phyloP scores from a whole-genome alignment of 2,797 vertebrate genomes.

The Emys orbicularis region DNA sequence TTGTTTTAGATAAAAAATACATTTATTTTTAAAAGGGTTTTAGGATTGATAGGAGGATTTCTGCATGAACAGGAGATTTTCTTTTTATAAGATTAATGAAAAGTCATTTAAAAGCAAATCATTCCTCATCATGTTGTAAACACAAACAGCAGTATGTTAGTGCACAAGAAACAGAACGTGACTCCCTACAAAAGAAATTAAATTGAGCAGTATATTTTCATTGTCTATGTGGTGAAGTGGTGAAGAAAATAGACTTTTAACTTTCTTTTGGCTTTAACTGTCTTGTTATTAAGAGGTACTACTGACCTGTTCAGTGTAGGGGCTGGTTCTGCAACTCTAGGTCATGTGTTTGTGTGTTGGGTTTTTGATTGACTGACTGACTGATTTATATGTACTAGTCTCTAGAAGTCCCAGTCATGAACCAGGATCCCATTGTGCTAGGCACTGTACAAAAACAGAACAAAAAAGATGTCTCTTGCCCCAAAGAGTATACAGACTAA shows the following conservation, averaged over 20 bases:
- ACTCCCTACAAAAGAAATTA: rapidly evolving
- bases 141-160: neutral
- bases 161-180: neutral
- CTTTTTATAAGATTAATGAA: neutral
- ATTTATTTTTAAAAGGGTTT: neutral
- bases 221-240: rapidly evolving
- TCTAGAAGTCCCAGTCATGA: no score
- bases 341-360: no score
- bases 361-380: no score
- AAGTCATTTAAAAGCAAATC: neutral
- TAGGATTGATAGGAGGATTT: neutral
- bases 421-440: no score
- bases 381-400: no score
- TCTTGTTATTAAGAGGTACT: neutral
- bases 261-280: no score
- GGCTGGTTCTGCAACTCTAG: no score
- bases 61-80: neutral
- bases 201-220: neutral
- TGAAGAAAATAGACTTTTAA: no score
- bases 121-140: neutral
- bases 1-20: neutral
- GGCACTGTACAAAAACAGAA: no score
- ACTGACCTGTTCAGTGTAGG: neutral
- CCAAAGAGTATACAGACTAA: no score
- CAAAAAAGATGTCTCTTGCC: no score